These are phyloP conservation scores for Amblyornis subalaris DNA, from an alignment of 2,113 vertebrate genomes.

Conservation along the genomic window DNA sequence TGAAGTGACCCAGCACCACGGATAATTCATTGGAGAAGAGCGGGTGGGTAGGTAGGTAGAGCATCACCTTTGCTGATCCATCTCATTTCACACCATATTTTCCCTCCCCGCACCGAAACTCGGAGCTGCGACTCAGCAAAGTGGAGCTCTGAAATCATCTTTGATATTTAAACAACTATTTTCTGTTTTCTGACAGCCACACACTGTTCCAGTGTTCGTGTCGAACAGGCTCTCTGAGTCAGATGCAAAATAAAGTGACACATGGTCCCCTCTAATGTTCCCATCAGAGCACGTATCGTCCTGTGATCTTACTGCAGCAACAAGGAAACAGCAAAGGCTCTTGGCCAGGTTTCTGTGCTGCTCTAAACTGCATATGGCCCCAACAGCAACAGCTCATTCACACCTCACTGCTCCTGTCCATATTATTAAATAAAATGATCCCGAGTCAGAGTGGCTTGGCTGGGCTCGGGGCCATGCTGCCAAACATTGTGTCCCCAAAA, in stretches of 20 bases:
- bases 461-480: background rate
- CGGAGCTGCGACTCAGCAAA: background rate
- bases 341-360: background rate
- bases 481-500: background rate
- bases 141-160: constrained; percentile 20
- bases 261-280: constrained; percentile 26
- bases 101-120: background rate
- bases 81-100: background rate
- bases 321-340: background rate
- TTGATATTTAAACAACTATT: constrained; percentile 42
- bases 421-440: background rate
- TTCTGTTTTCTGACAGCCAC: constrained; percentile 51
- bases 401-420: background rate
- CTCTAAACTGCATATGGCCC: background rate
- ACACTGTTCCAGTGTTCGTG: background rate
- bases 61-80: background rate
- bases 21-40: background rate
- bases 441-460: background rate
- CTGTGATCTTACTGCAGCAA: background rate
- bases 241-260: constrained; percentile 5
- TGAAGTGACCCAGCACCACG: background rate
- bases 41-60: background rate
- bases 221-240: constrained; percentile 30
- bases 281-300: background rate
- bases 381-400: background rate